Evolutionary conservation across 2,888 invertebrate species (phyloP).

Genomic region (Gryllus longicercus): DNA sequence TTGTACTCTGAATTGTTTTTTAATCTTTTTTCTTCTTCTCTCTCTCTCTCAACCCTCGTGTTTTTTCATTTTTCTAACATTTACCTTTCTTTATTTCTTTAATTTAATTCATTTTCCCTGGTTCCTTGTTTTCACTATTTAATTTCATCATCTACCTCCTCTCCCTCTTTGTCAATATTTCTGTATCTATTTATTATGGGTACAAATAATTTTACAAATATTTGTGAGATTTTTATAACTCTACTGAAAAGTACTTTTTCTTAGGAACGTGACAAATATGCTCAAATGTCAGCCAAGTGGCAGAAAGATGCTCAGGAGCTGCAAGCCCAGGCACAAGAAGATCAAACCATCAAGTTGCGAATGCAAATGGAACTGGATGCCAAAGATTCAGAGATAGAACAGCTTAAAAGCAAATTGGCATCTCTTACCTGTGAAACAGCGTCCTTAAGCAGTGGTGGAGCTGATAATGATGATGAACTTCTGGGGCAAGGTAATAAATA

Average conservation of each 20-base stretch:
- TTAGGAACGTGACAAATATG: constrained; percentile 88
- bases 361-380: constrained; percentile 95
- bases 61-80: no score
- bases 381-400: constrained; percentile 94
- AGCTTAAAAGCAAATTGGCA: constrained; percentile 79
- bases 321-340: constrained; percentile 78
- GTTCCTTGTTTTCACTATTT: no score
- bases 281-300: constrained; percentile 77
- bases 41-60: no score
- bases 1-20: background rate
- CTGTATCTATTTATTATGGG: no score
- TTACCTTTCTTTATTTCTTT: no score
- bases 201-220: no score
- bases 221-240: no score
- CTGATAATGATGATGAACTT: constrained; percentile 62
- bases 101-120: no score
- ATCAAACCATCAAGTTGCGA: constrained; percentile 69
- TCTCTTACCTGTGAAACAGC: constrained; percentile 81
- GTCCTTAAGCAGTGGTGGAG: constrained; percentile 85
- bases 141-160: no score
- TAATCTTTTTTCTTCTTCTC: background rate
- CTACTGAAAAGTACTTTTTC: no score
- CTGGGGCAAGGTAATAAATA: constrained; percentile 28
- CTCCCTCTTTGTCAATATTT: no score
- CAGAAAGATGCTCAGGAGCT: constrained; percentile 83